Evolutionary conservation across 2,113 vertebrate species (phyloP), one percentile per base, ranked within the genome.

Genomic region (Mugil cephalus): DNA sequence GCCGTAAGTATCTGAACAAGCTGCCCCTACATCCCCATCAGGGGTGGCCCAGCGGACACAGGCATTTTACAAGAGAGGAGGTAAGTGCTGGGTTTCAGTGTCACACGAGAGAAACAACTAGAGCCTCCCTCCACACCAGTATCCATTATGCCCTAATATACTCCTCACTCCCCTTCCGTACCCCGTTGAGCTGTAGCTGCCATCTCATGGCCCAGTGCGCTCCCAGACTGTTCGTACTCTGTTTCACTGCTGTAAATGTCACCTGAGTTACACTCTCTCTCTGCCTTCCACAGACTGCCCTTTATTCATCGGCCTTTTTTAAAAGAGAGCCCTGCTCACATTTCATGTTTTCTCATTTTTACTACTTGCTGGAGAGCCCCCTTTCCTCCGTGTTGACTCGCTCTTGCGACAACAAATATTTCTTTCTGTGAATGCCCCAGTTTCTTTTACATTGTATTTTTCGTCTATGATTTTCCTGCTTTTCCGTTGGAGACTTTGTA

Each of bases 241-340:
- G 78, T 87, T 86, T 83, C 77, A 87, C 78, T 70, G 91, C 88
- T 85, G 86, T 93, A 93, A 93, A 94, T 89, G 90, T 92, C 91
- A 93, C 90, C 87, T 83, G 79, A 88, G 70, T 90, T 86, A 86
- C 65, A 71, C 80, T 82, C 85, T 61, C 85, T 61, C 60, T 43
- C 74, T 55, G 17, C 74, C 48, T 59, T 65, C 79, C 67, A 85
- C 81, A 86, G 77, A 79, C 63, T 60, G 45, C 39, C 69, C 73
- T 88, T 90, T 90, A 89, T 83, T 85, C 39, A 43, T 52, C 47
- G 69, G 38, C 62, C 74, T 84, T 88, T 84, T 88, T 90, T 68
- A 68, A 86, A 86, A 78, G 24, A 79, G 64, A 67, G 58, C 50
- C 76, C 45, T 10, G 24, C 82, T 91, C 84, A 52, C 74, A 88